Base-by-base conservation (phyloP, 2,888 invertebrate species). In the Cerceris ruficornis region DNA sequence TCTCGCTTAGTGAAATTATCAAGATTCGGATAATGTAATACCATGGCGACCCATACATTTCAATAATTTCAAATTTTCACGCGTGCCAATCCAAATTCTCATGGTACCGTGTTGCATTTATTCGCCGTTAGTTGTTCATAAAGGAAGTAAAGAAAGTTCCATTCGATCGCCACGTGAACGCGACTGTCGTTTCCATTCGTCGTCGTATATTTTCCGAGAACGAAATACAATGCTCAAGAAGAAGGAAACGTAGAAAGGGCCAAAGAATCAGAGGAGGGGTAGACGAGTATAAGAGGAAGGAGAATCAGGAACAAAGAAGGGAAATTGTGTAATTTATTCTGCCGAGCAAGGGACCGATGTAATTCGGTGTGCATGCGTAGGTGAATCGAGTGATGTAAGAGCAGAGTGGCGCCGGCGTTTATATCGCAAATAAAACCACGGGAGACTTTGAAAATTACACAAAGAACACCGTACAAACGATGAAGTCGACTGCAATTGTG, bases 251-350 rank as follows among this genome's bases (percentile, higher is more conserved):
- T 14, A 54, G 46, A 58, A 80, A 39, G 50, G 68, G 60, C 54
- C 52, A 11, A 41, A 28, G 11, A 43, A 15, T 52, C 49, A 61
- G 15, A 14, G 41, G 15, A 39, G n/a, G 7, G 67, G 28, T 43
- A 14, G n/a, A 11, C 15, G 67, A 50, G 46, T 17, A 55, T 41
- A 55, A 14, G 58, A 17, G 11, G 11, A 58, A 60, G 8, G 55
- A 41, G 64, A 49, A 72, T 77, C 46, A 69, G 79, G 73, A 81
- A 74, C 66, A 80, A 70, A 77, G 72, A 28, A 75, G 81, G 83
- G 83, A 88, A 88, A 88, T 88, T 85, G 87, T 80, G 88, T 86
- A 88, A 89, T 89, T 89, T 89, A 89, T 89, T 88, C 87, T 85
- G 80, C 81, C 71, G 81, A 83, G 81, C 68, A 72, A 81, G 81